A percentile compares a stretch with the other conserved stretches of the same genome.
phyloP scores from a whole-genome alignment of 2,797 vertebrate species.

The Hoplostethus mediterraneus region DNA sequence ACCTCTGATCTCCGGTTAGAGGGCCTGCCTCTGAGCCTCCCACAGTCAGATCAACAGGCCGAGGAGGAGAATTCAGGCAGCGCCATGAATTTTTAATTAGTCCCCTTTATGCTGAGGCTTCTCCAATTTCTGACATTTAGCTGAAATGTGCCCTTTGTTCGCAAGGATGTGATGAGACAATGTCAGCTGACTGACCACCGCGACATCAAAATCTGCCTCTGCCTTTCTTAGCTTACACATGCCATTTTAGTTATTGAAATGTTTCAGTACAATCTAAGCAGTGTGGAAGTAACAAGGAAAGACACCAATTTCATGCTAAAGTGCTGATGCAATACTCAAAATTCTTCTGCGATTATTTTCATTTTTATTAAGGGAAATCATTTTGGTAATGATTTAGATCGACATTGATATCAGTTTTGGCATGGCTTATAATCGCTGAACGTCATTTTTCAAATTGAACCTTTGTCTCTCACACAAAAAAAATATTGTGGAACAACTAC shows the following conservation, averaged over 20 bases:
- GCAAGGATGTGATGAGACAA: slow-evolving; percentile 67
- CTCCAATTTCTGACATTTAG: slow-evolving; percentile 87
- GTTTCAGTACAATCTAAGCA: background rate
- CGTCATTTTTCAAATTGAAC: slow-evolving; percentile 35
- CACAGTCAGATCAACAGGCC: slow-evolving; percentile 74
- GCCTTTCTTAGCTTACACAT: slow-evolving; percentile 17
- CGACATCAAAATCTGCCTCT: slow-evolving; percentile 55
- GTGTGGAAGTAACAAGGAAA: background rate
- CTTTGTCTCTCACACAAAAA: slow-evolving; percentile 33
- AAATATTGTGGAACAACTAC: slow-evolving; percentile 30
- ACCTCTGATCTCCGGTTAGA: slow-evolving; percentile 59
- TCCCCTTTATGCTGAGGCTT: slow-evolving; percentile 81
- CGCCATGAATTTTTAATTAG: slow-evolving; percentile 87
- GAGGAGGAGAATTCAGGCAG: slow-evolving; percentile 70
- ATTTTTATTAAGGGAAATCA: background rate
- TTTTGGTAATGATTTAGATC: background rate
- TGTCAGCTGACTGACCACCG: slow-evolving; percentile 66
- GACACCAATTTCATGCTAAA: slow-evolving; percentile 15
- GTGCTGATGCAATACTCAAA: background rate
- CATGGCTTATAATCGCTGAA: background rate
- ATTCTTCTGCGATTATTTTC: background rate
- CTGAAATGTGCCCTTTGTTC: slow-evolving; percentile 82
- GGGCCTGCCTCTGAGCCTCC: slow-evolving; percentile 67
- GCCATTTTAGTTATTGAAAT: slow-evolving; percentile 27
- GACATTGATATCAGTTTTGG: slow-evolving; percentile 15